Base-by-base conservation (phyloP, 1,140 invertebrate species). In the Drosophila equinoxialis region DNA sequence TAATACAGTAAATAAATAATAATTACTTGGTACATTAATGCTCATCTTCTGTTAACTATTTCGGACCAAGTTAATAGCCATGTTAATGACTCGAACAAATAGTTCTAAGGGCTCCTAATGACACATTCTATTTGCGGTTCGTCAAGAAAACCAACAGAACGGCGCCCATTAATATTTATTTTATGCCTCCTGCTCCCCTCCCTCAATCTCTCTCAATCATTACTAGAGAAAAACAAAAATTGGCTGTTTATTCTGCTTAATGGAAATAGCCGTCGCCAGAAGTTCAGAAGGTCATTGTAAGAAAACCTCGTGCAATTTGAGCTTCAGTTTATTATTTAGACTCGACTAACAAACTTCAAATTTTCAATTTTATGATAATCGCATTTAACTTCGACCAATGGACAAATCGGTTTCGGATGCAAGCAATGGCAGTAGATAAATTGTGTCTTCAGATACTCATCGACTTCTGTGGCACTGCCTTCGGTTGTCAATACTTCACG, bases 391-490 rank as follows among this genome's bases (percentile, higher is more conserved):
- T 90, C 84, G 2, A 42, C 10, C 10, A 84, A 78, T 23, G 84
- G 84, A 45, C 84, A 89, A 10, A 71, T 75, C 17, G 68, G 71
- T 7, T 0, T 1, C 0, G 77, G 66, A 1, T 39, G 35, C 7
- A 89, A 64, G 33, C 84, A 89, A 13, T 67, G 68, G 67, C 84
- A 89, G 67, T 84, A 89, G 33, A 78, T 55, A 10, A 90, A 89
- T 0, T 65, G 59, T 3, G 35, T 10, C 23, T 57, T 75, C 0
- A 89, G 55, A 23, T 81, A 78, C 7, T 84, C 81, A 0, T 73
- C 26, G 30, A 90, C 81, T 13, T 89, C 84, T n/a, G 84, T 81
- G 20, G 62, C 30, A 1, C 17, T 4, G 2, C 59, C 58, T 1
- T 79, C 76, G 2, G 41, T 61, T 4, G 77, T 73, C 6, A 90